Conservation (phyloP, 2,888 invertebrate genomes). For the Nephrotoma appendiculata region DNA sequence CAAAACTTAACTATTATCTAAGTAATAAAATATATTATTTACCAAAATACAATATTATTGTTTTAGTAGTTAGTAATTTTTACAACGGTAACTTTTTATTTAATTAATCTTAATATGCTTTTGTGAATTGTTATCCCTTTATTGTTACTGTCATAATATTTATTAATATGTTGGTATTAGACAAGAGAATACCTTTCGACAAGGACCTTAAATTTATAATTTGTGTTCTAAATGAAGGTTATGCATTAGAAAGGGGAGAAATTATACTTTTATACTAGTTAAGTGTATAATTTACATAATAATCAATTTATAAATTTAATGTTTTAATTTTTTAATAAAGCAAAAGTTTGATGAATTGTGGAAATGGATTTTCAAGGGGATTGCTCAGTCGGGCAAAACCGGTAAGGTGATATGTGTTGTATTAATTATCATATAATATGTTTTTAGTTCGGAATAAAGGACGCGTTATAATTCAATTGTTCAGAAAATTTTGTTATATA, state of each 20-base stretch:
- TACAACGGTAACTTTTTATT: neutral
- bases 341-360: no score
- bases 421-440: no score
- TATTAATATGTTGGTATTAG: neutral
- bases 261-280: neutral
- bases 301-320: neutral
- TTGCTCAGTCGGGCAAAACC: no score
- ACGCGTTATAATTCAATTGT: no score
- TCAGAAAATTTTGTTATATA: no score
- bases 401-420: no score
- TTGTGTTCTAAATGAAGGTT: neutral
- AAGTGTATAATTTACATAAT: neutral
- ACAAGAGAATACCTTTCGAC: neutral
- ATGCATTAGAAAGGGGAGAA: neutral
- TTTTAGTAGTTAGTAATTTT: neutral
- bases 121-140: neutral
- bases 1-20: neutral
- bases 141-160: neutral
- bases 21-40: neutral
- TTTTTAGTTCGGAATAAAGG: no score
- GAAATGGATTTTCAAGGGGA: no score
- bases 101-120: neutral
- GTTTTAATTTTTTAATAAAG: no score
- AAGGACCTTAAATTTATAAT: neutral
- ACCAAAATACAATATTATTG: neutral